phyloP scores from a whole-genome alignment of 2,113 vertebrate species.

The Tinamus guttatus region DNA sequence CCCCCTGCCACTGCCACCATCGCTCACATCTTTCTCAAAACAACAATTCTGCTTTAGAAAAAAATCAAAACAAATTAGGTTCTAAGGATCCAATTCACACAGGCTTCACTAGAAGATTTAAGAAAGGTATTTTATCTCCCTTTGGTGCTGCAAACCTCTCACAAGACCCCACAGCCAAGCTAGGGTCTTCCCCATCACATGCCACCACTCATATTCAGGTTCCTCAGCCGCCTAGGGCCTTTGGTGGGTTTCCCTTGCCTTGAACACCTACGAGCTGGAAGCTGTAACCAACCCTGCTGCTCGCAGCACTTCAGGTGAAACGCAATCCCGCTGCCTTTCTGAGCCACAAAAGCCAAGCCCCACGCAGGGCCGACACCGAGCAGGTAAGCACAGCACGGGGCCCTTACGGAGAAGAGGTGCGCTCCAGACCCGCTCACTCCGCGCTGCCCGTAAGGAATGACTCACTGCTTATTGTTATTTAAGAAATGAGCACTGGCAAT shows the following conservation, averaged over 20 bases:
- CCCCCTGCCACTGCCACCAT: neutral
- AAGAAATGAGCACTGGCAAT: neutral
- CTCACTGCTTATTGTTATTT: neutral
- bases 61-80: neutral
- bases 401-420: neutral
- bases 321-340: neutral
- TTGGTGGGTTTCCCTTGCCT: neutral
- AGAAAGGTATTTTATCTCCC: neutral
- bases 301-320: neutral
- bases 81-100: neutral
- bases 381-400: neutral
- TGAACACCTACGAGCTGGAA: neutral
- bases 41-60: neutral
- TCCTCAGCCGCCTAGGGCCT: neutral
- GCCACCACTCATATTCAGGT: rapidly evolving
- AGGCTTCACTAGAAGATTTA: neutral
- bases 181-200: neutral
- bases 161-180: neutral
- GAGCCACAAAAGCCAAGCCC: neutral
- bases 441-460: neutral
- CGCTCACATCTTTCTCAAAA: neutral
- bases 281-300: neutral
- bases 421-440: neutral
- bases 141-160: neutral
- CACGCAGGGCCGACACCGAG: neutral